Base-by-base conservation (phyloP, 2,797 vertebrate species). In the Hippoglossus hippoglossus region DNA sequence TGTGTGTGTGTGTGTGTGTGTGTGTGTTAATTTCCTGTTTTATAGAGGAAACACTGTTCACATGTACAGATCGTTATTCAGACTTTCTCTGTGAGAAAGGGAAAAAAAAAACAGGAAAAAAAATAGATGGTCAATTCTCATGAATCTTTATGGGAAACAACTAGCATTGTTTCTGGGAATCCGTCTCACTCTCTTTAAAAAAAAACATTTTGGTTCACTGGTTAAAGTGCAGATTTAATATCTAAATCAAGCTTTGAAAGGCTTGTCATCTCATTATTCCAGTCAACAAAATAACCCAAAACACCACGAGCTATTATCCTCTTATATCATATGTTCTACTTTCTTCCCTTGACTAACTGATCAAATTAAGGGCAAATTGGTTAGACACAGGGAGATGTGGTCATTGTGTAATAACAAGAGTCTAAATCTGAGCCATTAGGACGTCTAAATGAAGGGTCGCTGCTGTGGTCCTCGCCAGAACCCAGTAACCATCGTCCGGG, bases 121-220 rank as follows among this genome's bases (percentile, higher is more conserved):
- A 65, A 67, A 83, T 73, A 75, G 6, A 67, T 53, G 69, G 67
- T 90, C 63, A 90, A 90, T 95, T 95, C 94, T 94, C 94, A 94
- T 92, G 93, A 88, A 89, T 90, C 77, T 79, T 77, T 83, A 86
- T 95, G 94, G 93, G 94, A 94, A 95, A 89, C 60, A 59, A 62
- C 71, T 0, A 63, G 44, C 25, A 80, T 87, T 82, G 84, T 91
- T 90, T 90, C 81, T 92, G 92, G 88, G 89, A 92, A 92, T 24
- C 68, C 66, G 70, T 65, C 73, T 68, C n/a, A 2, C 61, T 83
- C 50, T 84, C 73, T 81, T 39, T 71, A 22, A 63, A 76, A 77
- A 24, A 84, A 75, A 71, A 85, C 70, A 74, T 82, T 75, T 72
- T 24, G 73, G 61, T 79, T 71, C 71, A 57, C 63, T 61, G 44